Percentiles rank a stretch among this genome's conserved stretches.
Evolutionary conservation across 2,113 vertebrate species (phyloP).

Genomic region (Sminthopsis crassicaudata): DNA sequence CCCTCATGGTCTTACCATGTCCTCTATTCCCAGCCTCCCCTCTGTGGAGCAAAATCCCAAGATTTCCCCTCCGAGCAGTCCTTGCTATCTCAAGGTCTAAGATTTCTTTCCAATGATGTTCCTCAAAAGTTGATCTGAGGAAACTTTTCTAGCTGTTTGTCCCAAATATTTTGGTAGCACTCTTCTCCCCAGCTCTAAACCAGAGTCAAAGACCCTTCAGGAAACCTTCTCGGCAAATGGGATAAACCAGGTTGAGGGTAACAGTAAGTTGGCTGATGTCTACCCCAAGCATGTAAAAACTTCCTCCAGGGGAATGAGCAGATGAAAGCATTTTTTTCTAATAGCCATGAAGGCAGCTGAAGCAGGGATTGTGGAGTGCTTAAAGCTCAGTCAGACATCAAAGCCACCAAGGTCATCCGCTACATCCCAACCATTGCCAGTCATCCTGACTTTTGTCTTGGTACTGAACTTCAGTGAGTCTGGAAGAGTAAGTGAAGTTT

Average conservation of each 20-base stretch:
- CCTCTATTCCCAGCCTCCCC: background rate
- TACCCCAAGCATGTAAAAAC: background rate
- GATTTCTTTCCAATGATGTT: background rate
- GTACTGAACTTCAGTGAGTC: background rate
- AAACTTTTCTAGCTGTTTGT: background rate
- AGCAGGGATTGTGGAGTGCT: background rate
- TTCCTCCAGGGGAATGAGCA: background rate
- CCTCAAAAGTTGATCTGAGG: background rate
- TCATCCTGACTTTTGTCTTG: background rate
- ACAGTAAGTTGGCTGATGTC: background rate
- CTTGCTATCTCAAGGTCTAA: background rate
- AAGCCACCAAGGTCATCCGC: background rate
- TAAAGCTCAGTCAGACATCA: background rate
- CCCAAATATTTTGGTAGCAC: background rate
- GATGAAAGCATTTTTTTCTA: background rate
- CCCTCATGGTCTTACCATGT: background rate
- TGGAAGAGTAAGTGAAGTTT: background rate
- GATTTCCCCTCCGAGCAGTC: background rate
- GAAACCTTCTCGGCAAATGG: no score
- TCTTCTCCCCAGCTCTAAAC: background rate
- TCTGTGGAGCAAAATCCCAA: background rate
- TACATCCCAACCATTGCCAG: background rate
- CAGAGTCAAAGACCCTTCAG: background rate
- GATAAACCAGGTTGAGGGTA: no score
- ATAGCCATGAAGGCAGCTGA: background rate